Base-by-base conservation (phyloP, 2,888 invertebrate genomes). In the Dryobota labecula region DNA sequence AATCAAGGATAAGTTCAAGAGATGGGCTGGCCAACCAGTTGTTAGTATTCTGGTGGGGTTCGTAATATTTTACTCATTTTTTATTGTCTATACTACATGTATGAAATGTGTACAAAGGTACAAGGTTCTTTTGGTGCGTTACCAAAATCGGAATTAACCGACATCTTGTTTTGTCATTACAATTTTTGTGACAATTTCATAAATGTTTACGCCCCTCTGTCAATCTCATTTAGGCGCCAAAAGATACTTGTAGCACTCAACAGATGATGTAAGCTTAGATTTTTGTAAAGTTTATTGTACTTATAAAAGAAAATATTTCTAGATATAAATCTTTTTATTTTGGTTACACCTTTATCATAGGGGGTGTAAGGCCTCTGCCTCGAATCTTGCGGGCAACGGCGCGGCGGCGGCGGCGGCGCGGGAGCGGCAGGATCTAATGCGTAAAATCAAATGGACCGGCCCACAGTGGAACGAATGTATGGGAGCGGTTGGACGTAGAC, bases 11-110 rank as follows among this genome's bases (percentile, higher is more conserved):
- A 68, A 79, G 0, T 93, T 93, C 67, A 80, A 56, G 47, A 66
- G 66, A 6, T 92, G 90, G 90, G 84, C 88, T 24, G 78, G 81
- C 13, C 24, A 57, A 3, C 20, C 70, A 33, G 66, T 89, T 2
- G 62, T 80, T 3, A 78, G 70, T 60, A 66, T 90, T 49, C 76
- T 93, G 57, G 70, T 88, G 64, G 77, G 41, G 43, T 90, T 91
- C 67, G 82, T 91, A 36, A 41, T 85, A 38, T 92, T 89, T 82
- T 90, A 90, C 67, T 86, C 91, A 0, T 47, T 78, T 24, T 86
- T 90, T 73, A 90, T 92, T 74, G 56, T 87, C 33, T 67, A 78
- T 8, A 84, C 87, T 9, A 84, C 86, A 56, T 87, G 89, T 77
- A 76, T 90, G 56, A 91, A 91, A 84, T 91, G 87, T 84, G 76